These are phyloP conservation scores for Lithophane socia DNA, from an alignment of 2,888 invertebrate genomes.

Conservation along the genomic window DNA sequence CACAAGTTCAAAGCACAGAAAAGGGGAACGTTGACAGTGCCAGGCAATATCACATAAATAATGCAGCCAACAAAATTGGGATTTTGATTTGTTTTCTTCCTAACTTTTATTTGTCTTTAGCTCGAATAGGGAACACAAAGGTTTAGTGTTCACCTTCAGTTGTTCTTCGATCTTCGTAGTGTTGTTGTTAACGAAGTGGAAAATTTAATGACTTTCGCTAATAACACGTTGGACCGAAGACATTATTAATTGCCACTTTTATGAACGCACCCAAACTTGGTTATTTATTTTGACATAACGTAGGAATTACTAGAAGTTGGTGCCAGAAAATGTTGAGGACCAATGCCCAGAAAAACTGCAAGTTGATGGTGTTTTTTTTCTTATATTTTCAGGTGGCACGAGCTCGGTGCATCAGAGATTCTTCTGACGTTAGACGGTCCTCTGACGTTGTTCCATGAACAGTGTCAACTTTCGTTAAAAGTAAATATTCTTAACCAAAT, in stretches of 20 bases:
- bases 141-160: conserved; percentile 65
- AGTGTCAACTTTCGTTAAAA: neutral
- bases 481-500: conserved; percentile 11
- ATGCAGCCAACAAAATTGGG: conserved; percentile 88
- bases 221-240: conserved; percentile 16
- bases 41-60: conserved; percentile 89
- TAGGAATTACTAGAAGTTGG: neutral
- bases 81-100: conserved; percentile 90
- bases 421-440: neutral
- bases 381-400: neutral
- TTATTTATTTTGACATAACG: neutral
- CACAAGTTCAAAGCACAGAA: conserved; percentile 84
- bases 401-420: neutral
- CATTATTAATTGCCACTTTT: conserved; percentile 10
- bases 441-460: neutral
- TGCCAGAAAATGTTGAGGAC: neutral
- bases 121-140: conserved; percentile 79
- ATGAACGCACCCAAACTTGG: neutral
- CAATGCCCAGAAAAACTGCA: too few species aligned
- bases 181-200: conserved; percentile 75
- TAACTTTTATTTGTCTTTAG: conserved; percentile 88
- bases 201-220: conserved; percentile 71
- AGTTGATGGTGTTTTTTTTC: neutral
- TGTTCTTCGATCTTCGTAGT: conserved; percentile 71
- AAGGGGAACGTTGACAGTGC: conserved; percentile 85